A percentile compares a stretch with the other conserved stretches of the same genome.
Conservation (phyloP, 2,888 invertebrate genomes). For the Drosophila lutescens region DNA sequence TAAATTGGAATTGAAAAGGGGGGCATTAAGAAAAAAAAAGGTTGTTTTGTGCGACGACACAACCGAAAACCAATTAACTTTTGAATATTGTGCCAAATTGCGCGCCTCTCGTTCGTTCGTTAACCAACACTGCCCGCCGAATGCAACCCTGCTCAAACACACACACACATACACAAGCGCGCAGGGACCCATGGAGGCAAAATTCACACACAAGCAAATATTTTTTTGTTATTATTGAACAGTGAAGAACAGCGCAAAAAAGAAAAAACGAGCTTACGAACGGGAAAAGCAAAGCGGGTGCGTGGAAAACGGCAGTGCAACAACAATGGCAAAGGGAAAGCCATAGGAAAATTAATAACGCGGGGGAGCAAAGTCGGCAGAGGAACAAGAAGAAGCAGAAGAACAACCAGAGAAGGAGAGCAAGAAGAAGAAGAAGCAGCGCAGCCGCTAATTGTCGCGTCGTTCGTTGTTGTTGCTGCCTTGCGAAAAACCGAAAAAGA, state of each 20-base stretch:
- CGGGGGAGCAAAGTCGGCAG: conserved; percentile 42
- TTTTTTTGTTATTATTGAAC: conserved; percentile 48
- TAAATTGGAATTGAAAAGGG: background rate
- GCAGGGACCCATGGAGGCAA: conserved; percentile 29
- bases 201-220: conserved; percentile 25
- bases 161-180: conserved; percentile 4
- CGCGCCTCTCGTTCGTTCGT: conserved; percentile 11
- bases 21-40: conserved; percentile 17
- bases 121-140: conserved; percentile 25
- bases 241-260: conserved; percentile 26
- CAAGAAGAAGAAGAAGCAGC: conserved; percentile 64
- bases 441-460: conserved; percentile 70
- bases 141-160: conserved; percentile 29
- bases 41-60: conserved; percentile 8
- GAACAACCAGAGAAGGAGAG: conserved; percentile 24
- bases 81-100: conserved; percentile 40
- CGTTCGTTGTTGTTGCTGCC: conserved; percentile 40
- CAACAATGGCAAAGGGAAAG: conserved; percentile 22
- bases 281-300: conserved; percentile 13
- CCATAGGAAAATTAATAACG: conserved; percentile 53
- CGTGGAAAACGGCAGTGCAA: conserved; percentile 37
- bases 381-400: conserved; percentile 24
- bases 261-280: conserved; percentile 23
- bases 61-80: conserved; percentile 28
- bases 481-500: conserved; percentile 54